Conservation (phyloP, 2,113 vertebrate species). For the Budorcas taxicolor region DNA sequence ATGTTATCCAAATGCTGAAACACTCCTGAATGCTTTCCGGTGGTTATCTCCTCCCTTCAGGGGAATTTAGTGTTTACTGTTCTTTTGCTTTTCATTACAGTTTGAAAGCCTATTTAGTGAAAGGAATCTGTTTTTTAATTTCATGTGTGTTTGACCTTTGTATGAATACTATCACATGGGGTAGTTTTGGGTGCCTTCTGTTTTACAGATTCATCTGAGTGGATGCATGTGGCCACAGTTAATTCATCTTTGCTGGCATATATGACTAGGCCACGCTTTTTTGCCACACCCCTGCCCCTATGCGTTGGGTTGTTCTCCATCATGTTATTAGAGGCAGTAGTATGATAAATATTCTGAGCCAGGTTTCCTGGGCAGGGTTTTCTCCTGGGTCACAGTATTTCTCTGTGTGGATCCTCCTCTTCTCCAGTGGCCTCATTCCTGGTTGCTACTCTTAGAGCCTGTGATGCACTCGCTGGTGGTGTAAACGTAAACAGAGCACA, state of each 20-base stretch:
- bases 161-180: neutral
- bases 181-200: neutral
- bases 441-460: neutral
- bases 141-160: neutral
- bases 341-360: neutral
- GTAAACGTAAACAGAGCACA: neutral
- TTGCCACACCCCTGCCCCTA: neutral
- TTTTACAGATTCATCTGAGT: neutral
- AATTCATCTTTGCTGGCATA: neutral
- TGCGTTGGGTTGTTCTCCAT: neutral
- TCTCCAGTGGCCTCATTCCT: neutral
- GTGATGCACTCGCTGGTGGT: neutral
- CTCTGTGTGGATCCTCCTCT: neutral
- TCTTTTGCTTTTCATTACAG: neutral
- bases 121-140: neutral
- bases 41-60: rapidly evolving
- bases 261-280: neutral
- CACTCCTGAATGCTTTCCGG: rapidly evolving
- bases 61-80: neutral
- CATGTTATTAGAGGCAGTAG: no score
- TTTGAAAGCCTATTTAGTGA: neutral
- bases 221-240: neutral
- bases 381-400: neutral
- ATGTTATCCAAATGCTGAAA: neutral
- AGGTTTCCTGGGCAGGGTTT: neutral